Evolutionary conservation across 2,888 invertebrate genomes (phyloP).

Genomic region (Harmothoe impar): DNA sequence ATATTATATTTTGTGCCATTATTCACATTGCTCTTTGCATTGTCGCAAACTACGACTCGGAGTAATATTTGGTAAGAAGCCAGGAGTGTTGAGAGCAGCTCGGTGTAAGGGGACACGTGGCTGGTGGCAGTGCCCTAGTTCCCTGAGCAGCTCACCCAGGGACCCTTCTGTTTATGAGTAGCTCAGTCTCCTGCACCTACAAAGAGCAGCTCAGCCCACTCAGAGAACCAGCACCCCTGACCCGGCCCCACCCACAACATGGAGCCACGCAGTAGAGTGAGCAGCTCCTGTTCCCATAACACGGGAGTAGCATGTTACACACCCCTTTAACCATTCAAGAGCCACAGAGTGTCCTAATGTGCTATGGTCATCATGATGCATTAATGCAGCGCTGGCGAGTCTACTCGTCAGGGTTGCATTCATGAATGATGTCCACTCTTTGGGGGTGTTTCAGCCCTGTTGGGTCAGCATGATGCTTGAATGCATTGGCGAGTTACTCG

Average conservation of each 20-base stretch:
- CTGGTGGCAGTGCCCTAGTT: not conserved
- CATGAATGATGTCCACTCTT: too few relatives aligned
- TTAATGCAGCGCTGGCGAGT: too few relatives aligned
- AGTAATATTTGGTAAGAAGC: not conserved
- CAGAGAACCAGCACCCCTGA: too few relatives aligned
- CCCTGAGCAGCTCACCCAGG: not conserved
- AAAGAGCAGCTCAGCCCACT: too few relatives aligned
- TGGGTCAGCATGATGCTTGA: too few relatives aligned
- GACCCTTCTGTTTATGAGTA: not conserved
- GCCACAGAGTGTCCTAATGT: too few relatives aligned
- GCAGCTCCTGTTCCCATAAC: slow-evolving; percentile 29
- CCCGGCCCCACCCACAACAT: not conserved
- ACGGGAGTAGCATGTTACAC: slow-evolving; percentile 5
- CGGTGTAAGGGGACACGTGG: not conserved
- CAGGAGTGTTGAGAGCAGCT: not conserved
- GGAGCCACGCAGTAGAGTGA: not conserved
- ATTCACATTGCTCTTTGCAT: too few relatives aligned
- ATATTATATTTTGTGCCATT: too few relatives aligned
- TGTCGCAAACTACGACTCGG: not conserved
- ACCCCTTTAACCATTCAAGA: not conserved
- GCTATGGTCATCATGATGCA: too few relatives aligned
- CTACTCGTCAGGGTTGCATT: too few relatives aligned
- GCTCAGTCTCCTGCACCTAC: not conserved
- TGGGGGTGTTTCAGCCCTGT: too few relatives aligned
- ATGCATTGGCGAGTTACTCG: too few relatives aligned